phyloP scores from a whole-genome alignment of 2,888 invertebrate genomes.

The Orthosia cruda region DNA sequence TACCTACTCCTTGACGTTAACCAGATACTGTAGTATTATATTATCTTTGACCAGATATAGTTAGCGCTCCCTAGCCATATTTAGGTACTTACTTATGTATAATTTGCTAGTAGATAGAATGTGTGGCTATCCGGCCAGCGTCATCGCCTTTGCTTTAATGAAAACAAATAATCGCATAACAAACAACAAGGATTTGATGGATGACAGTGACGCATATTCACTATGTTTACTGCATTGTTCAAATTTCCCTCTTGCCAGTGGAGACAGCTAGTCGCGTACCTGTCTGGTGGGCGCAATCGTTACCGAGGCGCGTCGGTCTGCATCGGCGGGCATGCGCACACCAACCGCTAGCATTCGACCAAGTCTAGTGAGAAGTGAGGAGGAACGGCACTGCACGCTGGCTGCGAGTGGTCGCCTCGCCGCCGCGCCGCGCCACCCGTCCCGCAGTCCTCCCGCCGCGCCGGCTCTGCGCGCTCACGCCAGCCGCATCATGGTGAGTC shows the following conservation, averaged over 20 bases:
- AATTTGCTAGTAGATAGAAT: slow-evolving; percentile 17
- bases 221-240: slow-evolving; percentile 84
- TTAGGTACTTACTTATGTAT: background rate
- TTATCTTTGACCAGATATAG: no score
- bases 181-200: slow-evolving; percentile 67
- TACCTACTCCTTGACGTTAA: background rate
- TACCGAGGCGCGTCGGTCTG: slow-evolving; percentile 89
- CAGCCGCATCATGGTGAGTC: slow-evolving; percentile 91
- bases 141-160: slow-evolving; percentile 42
- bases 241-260: slow-evolving; percentile 86
- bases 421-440: slow-evolving; percentile 84
- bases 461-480: slow-evolving; percentile 88
- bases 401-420: slow-evolving; percentile 81
- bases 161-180: slow-evolving; percentile 68
- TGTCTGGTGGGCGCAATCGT: slow-evolving; percentile 89
- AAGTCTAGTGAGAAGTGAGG: slow-evolving; percentile 84
- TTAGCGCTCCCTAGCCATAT: background rate
- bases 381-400: slow-evolving; percentile 83
- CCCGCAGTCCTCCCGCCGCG: slow-evolving; percentile 90
- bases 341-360: slow-evolving; percentile 79
- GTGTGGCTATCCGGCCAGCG: slow-evolving; percentile 3
- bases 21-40: background rate
- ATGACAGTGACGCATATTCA: slow-evolving; percentile 76
- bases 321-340: slow-evolving; percentile 90
- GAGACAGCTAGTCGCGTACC: slow-evolving; percentile 90